Conservation (phyloP, 2,113 vertebrate species). For the Columba livia region DNA sequence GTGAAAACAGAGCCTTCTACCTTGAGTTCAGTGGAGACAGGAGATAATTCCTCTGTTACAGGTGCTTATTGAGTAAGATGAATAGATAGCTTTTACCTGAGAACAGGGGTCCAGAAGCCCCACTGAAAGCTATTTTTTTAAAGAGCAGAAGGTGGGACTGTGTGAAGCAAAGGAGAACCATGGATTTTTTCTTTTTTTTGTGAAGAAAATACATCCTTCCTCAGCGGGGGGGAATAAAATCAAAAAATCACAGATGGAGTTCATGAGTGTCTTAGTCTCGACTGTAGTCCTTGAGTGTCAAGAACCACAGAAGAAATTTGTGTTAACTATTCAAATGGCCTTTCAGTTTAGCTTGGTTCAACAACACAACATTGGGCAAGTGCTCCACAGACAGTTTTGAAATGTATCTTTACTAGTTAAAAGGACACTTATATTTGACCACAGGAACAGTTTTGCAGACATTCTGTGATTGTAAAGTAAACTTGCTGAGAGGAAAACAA, state of each 20-base stretch:
- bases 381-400: not conserved
- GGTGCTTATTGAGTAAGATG: not conserved
- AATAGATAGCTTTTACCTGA: not conserved
- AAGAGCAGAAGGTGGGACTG: not conserved
- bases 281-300: not conserved
- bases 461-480: not conserved
- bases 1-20: not conserved
- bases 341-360: not conserved
- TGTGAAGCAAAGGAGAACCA: too few species aligned
- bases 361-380: not conserved
- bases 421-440: not conserved
- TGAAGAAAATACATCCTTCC: too few species aligned
- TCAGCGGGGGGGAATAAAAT: too few species aligned
- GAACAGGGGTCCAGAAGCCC: not conserved
- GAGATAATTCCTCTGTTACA: not conserved
- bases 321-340: not conserved
- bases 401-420: not conserved
- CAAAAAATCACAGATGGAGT: too few species aligned
- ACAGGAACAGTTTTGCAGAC: not conserved
- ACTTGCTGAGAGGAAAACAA: not conserved
- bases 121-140: not conserved
- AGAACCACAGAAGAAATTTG: not conserved
- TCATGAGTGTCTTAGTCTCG: not conserved
- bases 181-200: too few species aligned
- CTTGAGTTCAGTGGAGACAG: not conserved